Evolutionary conservation across 2,113 vertebrate species (phyloP).

Genomic region (Nanorana parkeri): DNA sequence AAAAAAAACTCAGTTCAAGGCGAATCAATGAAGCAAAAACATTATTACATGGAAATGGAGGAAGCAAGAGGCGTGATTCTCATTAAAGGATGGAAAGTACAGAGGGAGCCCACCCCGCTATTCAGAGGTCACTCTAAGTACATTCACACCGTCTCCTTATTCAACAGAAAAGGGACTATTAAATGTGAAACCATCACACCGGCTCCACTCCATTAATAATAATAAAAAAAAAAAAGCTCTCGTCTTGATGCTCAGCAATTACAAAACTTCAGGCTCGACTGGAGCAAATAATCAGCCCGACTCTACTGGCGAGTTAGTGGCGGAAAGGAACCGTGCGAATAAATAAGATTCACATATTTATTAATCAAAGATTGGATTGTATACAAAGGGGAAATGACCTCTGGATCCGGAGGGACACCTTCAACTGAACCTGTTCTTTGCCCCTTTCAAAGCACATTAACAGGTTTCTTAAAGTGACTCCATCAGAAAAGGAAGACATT

Average conservation of each 20-base stretch:
- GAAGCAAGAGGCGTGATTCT: background rate
- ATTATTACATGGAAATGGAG: conserved; percentile 10
- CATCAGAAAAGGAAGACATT: too few species aligned
- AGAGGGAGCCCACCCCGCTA: background rate
- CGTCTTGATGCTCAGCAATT: background rate
- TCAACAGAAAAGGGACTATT: background rate
- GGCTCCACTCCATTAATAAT: background rate
- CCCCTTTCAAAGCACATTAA: too few species aligned
- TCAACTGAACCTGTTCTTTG: too few species aligned
- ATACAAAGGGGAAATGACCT: too few species aligned
- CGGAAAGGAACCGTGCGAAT: conserved; percentile 14
- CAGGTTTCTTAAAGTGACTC: too few species aligned
- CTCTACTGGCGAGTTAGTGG: conserved; percentile 25
- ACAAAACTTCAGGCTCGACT: conserved; percentile 39
- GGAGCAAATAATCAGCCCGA: conserved; percentile 4
- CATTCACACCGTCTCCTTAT: background rate
- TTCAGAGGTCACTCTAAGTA: background rate
- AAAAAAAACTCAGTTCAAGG: background rate
- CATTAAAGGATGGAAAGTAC: background rate
- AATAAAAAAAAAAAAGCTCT: conserved; percentile 22
- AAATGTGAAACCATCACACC: conserved; percentile 37
- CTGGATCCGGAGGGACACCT: too few species aligned
- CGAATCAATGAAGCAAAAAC: background rate
- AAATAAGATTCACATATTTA: too few species aligned
- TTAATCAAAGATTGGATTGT: too few species aligned